Percentiles rank a stretch among this genome's conserved stretches.
phyloP scores from a whole-genome alignment of 2,113 vertebrate species.

The Rhabdornis inornatus region DNA sequence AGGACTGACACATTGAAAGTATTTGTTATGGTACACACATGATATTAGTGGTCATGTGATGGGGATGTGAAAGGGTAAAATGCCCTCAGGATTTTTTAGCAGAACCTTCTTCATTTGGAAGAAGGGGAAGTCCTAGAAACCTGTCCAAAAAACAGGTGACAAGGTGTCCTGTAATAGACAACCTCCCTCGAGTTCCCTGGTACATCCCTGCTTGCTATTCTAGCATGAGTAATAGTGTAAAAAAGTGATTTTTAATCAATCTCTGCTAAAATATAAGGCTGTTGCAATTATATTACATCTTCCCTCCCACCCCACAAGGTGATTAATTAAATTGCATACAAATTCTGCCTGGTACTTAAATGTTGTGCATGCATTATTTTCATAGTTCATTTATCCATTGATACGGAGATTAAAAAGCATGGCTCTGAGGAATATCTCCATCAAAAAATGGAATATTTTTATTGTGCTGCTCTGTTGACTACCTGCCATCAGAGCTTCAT shows the following conservation, averaged over 20 bases:
- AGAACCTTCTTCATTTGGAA: not conserved
- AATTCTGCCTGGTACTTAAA: not conserved
- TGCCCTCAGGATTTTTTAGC: not conserved
- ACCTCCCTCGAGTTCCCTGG: accelerated
- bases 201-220: not conserved
- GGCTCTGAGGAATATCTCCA: not conserved
- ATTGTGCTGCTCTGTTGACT: not conserved
- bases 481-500: not conserved
- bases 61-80: not conserved
- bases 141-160: not conserved
- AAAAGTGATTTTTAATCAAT: not conserved
- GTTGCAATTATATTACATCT: not conserved
- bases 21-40: not conserved
- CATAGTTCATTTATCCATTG: constrained; percentile 10
- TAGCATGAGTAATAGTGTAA: not conserved
- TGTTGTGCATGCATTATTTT: not conserved
- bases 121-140: not conserved
- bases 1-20: not conserved
- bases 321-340: not conserved
- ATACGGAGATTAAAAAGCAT: not conserved
- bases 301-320: not conserved
- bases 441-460: not conserved
- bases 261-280: not conserved
- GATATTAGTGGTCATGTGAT: not conserved
- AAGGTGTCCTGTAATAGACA: not conserved